Percentiles rank a stretch among this genome's conserved stretches.
Evolutionary conservation across 2,888 invertebrate genomes (phyloP).

Genomic region (Eustalomyia histrio): DNA sequence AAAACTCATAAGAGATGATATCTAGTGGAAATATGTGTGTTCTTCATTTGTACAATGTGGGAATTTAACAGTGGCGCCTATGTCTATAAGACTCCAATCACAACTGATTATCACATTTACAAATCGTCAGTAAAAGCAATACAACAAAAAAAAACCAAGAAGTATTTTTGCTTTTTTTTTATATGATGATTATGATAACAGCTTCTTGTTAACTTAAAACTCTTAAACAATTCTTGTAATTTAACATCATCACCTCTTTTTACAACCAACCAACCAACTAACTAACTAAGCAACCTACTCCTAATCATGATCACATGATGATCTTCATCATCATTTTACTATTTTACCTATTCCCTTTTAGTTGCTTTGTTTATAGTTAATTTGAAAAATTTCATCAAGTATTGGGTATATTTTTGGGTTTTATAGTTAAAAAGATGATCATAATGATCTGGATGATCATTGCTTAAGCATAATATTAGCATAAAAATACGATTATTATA

Average conservation of each 20-base stretch:
- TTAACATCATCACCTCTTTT: conserved; percentile 43
- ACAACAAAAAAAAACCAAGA: not conserved
- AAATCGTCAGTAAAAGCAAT: conserved; percentile 41
- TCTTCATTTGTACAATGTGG: conserved; percentile 55
- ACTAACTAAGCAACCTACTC: conserved; percentile 17
- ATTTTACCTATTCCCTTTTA: not conserved
- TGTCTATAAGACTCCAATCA: conserved; percentile 42
- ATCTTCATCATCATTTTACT: not conserved
- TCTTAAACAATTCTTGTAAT: conserved; percentile 14
- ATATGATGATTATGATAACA: conserved; percentile 42
- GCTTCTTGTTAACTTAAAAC: conserved; percentile 53
- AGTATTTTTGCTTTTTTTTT: conserved; percentile 34
- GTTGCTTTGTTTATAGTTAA: conserved; percentile 26
- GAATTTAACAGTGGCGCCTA: conserved; percentile 60
- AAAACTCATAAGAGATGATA: conserved; percentile 41
- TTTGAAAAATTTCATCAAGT: conserved; percentile 12
- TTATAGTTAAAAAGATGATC: not conserved
- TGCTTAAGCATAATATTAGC: conserved; percentile 38
- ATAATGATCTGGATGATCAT: conserved; percentile 11
- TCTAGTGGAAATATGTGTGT: conserved; percentile 54
- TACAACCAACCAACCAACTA: conserved; percentile 31
- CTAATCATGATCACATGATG: not conserved
- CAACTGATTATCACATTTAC: conserved; percentile 53
- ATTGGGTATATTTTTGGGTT: conserved; percentile 2
- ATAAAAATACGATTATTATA: conserved; percentile 33